Percentiles rank a stretch among this genome's conserved stretches.
Conservation (phyloP, 2,113 vertebrate species). For the Poecilia latipinna region DNA sequence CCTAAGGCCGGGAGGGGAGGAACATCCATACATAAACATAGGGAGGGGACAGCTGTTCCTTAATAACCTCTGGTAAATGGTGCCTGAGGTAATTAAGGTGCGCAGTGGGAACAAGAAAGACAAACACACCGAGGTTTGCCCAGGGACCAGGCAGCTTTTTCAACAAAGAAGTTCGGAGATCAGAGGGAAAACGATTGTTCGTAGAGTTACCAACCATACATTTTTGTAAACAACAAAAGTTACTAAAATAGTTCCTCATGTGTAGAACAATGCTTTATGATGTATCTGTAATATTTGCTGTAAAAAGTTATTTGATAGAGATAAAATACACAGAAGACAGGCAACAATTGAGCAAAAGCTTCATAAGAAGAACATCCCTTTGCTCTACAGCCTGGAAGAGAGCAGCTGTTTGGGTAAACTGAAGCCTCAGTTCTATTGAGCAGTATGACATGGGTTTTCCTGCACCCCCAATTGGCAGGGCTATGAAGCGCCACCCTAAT, state of each 20-base stretch:
- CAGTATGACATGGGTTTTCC: no score
- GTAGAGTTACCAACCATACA: not conserved
- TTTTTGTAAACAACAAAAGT: not conserved
- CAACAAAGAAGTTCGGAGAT: constrained; percentile 30
- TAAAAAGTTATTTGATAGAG: not conserved
- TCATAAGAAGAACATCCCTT: no score
- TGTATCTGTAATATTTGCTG: not conserved
- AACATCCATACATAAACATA: constrained; percentile 65
- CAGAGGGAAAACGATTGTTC: not conserved
- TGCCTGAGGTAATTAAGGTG: constrained; percentile 63
- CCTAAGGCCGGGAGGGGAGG: constrained; percentile 61
- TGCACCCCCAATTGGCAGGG: no score
- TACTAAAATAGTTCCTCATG: not conserved
- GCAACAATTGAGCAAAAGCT: no score
- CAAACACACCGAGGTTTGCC: constrained; percentile 21
- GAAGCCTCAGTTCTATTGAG: no score
- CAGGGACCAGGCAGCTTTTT: constrained; percentile 37
- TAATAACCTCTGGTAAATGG: constrained; percentile 71
- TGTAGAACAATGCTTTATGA: not conserved
- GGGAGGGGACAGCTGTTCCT: constrained; percentile 59
- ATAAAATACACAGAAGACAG: not conserved
- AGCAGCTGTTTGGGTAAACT: no score
- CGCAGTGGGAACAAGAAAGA: constrained; percentile 41
- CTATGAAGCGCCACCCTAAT: no score
- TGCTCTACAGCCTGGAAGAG: no score